Conservation (phyloP, 2,113 vertebrate genomes). For the Sceloporus undulatus region DNA sequence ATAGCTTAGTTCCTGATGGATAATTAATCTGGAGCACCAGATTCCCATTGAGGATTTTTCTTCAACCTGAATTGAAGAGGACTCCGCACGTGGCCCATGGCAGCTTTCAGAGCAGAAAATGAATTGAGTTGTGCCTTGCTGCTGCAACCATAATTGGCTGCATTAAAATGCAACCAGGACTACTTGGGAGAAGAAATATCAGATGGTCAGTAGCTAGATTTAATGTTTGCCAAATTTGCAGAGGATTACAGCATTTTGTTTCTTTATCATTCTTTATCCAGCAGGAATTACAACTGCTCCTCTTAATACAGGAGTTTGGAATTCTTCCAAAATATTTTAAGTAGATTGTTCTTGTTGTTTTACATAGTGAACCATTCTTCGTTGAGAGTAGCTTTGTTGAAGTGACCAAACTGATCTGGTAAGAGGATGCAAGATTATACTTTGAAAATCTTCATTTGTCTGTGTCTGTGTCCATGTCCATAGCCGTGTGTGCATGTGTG, state of each 20-base stretch:
- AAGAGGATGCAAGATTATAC: slow-evolving; percentile 58
- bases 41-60: slow-evolving; percentile 13
- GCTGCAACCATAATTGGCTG: slow-evolving; percentile 52
- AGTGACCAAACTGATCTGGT: slow-evolving; percentile 56
- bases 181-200: slow-evolving; percentile 57
- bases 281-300: slow-evolving; percentile 71
- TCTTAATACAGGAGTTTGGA: slow-evolving; percentile 68
- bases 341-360: slow-evolving; percentile 58
- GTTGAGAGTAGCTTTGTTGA: slow-evolving; percentile 52
- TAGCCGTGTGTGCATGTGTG: no score
- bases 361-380: slow-evolving; percentile 55
- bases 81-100: fast-evolving
- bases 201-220: slow-evolving; percentile 72
- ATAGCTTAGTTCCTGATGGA: slow-evolving; percentile 31
- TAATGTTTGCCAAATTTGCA: slow-evolving; percentile 66
- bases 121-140: slow-evolving; percentile 33
- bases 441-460: slow-evolving; percentile 45
- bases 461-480: no score
- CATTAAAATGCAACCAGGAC: slow-evolving; percentile 63
- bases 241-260: slow-evolving; percentile 74
- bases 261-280: slow-evolving; percentile 74
- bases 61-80: slow-evolving; percentile 22
- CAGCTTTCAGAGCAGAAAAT: slow-evolving; percentile 35
- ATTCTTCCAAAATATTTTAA: slow-evolving; percentile 69
- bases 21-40: slow-evolving; percentile 17